Percentiles rank a stretch among this genome's conserved stretches.
Conservation (phyloP, 2,888 invertebrate species). For the Spodoptera exigua region DNA sequence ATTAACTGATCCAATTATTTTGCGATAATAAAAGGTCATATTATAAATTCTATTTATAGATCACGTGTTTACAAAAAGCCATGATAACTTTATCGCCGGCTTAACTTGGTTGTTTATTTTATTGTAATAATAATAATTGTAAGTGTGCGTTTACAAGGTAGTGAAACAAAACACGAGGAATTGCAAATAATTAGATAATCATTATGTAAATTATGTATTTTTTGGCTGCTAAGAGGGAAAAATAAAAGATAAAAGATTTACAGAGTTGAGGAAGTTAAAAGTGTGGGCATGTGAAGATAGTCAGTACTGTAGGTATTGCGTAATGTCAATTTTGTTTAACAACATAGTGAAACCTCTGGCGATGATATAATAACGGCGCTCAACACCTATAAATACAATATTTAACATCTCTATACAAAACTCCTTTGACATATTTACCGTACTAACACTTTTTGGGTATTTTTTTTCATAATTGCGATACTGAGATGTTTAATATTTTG, state of each 20-base stretch:
- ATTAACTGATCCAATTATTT: constrained; percentile 46
- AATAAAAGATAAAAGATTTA: constrained; percentile 52
- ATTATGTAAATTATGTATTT: constrained; percentile 45
- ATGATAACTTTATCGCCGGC: constrained; percentile 20
- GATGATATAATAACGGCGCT: constrained; percentile 80
- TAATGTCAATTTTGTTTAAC: constrained; percentile 84
- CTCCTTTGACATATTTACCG: constrained; percentile 11
- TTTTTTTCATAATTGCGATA: not conserved
- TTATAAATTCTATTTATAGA: constrained; percentile 38
- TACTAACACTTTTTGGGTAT: not conserved
- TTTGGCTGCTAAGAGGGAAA: constrained; percentile 40
- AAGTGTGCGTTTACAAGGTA: constrained; percentile 12
- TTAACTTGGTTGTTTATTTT: constrained; percentile 11
- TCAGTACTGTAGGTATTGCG: constrained; percentile 77
- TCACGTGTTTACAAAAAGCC: constrained; percentile 39
- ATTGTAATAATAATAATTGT: constrained; percentile 8
- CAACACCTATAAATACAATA: constrained; percentile 25
- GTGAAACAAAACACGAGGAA: constrained; percentile 26
- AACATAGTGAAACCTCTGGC: constrained; percentile 81
- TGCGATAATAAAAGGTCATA: constrained; percentile 42
- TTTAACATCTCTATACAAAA: constrained; percentile 47
- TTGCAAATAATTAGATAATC: constrained; percentile 36
- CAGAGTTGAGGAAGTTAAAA: constrained; percentile 72
- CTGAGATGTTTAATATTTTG: not conserved
- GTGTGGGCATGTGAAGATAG: constrained; percentile 64